A percentile compares a stretch with the other conserved stretches of the same genome.
Evolutionary conservation across 2,888 invertebrate genomes (phyloP).

Genomic region (Trissoscelio sp.): DNA sequence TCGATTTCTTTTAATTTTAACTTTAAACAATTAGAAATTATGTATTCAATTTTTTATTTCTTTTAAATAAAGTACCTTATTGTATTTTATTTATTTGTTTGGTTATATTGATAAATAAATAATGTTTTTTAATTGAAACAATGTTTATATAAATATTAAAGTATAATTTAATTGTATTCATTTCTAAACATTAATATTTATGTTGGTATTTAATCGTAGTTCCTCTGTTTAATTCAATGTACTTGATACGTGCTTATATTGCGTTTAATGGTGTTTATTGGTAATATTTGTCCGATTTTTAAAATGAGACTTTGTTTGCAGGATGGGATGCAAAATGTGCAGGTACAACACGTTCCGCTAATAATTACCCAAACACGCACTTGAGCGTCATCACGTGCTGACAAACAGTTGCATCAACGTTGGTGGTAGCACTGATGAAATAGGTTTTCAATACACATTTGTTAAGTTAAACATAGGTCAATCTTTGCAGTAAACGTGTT

Average conservation of each 20-base stretch:
- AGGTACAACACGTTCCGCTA: conserved; percentile 43
- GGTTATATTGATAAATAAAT: too few species aligned
- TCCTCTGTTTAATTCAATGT: too few species aligned
- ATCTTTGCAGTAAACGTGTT: conserved; percentile 36
- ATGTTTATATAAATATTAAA: too few species aligned
- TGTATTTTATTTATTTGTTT: too few species aligned
- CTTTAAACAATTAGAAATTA: too few species aligned
- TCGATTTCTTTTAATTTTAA: too few species aligned
- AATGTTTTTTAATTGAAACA: too few species aligned
- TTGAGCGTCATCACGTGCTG: conserved; percentile 39
- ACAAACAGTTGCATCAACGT: conserved; percentile 41
- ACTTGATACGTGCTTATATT: background rate
- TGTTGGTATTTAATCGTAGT: too few species aligned
- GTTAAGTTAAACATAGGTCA: conserved; percentile 47
- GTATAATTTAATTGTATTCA: too few species aligned
- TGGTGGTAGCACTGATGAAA: conserved; percentile 27
- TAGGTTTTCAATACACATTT: conserved; percentile 46
- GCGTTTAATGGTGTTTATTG: conserved; percentile 8
- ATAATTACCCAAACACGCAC: conserved; percentile 48
- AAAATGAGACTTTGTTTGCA: conserved; percentile 1
- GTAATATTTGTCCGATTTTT: conserved; percentile 4
- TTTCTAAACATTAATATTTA: too few species aligned
- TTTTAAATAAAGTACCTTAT: too few species aligned
- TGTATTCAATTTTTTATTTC: too few species aligned
- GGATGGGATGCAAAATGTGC: conserved; percentile 11